A percentile compares a stretch with the other conserved stretches of the same genome.
Conservation (phyloP, 1,140 invertebrate species). For the Leucophenga varia region DNA sequence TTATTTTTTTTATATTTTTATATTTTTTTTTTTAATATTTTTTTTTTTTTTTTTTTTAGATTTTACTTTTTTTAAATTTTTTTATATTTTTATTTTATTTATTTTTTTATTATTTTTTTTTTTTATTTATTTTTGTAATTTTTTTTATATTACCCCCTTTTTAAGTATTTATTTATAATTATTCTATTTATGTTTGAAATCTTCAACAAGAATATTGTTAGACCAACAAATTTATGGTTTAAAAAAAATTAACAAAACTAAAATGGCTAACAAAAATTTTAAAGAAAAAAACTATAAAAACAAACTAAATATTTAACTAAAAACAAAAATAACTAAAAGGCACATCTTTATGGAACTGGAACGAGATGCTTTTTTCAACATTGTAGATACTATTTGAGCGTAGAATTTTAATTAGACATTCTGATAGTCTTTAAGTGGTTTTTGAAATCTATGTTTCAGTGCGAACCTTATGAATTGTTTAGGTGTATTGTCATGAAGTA, state of each 20-base stretch:
- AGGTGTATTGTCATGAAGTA: no score
- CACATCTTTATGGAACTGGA: no score
- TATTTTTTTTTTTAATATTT: not conserved
- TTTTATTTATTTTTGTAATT: slow-evolving; percentile 1
- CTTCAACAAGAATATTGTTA: slow-evolving; percentile 46
- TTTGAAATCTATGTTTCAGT: no score
- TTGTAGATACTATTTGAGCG: no score
- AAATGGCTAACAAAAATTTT: slow-evolving; percentile 29
- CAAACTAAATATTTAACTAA: no score
- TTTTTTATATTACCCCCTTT: not conserved
- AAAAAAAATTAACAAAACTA: slow-evolving; percentile 31
- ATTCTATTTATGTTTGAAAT: slow-evolving; percentile 25
- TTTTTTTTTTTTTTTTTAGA: not conserved
- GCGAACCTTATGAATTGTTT: no score
- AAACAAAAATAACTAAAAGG: no score
- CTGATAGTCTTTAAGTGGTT: no score
- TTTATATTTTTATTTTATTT: slow-evolving; percentile 3
- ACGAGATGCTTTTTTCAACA: no score
- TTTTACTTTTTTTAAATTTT: slow-evolving; percentile 6
- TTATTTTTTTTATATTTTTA: not conserved
- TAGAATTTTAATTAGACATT: no score
- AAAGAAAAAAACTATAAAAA: slow-evolving; percentile 8
- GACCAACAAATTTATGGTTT: slow-evolving; percentile 49
- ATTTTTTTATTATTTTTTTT: not conserved
- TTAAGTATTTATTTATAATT: not conserved